These are phyloP conservation scores for Agrochola lota DNA, from an alignment of 2,888 invertebrate genomes.

Conservation along the genomic window DNA sequence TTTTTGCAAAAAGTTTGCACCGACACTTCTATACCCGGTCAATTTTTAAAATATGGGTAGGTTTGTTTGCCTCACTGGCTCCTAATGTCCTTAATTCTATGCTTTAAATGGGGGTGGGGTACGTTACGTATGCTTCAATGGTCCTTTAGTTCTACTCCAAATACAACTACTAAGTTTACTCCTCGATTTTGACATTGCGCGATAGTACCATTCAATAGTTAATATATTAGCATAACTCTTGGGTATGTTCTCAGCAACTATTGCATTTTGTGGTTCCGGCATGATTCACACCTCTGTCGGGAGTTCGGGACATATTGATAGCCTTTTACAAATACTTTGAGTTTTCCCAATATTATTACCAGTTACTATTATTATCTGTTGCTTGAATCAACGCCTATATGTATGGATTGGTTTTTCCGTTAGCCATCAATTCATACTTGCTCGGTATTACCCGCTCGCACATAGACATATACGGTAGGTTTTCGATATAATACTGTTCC, in stretches of 20 bases:
- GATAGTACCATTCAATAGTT: neutral
- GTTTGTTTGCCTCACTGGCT: neutral
- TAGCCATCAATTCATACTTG: constrained; percentile 9
- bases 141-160: neutral
- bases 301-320: neutral
- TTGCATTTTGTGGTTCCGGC: neutral
- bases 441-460: neutral
- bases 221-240: neutral
- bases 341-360: constrained; percentile 22
- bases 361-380: neutral
- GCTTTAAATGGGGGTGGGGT: neutral
- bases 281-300: neutral
- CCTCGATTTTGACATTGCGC: neutral
- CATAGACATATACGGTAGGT: neutral
- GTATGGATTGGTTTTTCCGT: constrained; percentile 22
- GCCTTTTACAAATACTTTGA: constrained; percentile 10
- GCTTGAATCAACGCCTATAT: constrained; percentile 2
- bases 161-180: neutral
- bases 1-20: neutral
- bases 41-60: neutral
- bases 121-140: neutral
- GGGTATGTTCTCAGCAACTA: too few relatives aligned
- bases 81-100: neutral
- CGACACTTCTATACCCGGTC: neutral
- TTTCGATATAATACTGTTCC: neutral